Conservation (phyloP, 30 jellyfish, hydroid and myxozoan genomes). For the Cassiopea andromeda region DNA sequence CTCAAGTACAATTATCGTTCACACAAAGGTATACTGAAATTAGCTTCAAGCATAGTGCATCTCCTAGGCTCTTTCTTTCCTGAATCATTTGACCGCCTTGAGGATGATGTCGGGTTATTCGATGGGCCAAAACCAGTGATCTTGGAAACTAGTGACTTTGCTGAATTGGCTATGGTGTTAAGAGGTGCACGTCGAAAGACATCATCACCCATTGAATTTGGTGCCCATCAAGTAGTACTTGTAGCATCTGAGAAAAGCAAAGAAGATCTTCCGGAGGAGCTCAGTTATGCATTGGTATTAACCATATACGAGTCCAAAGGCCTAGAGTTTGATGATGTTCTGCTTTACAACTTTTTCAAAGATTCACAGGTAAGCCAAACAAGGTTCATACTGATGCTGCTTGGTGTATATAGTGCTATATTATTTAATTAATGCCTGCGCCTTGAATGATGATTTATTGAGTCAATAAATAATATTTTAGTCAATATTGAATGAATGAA, state of each 20-base stretch:
- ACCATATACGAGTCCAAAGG: slow-evolving; percentile 94
- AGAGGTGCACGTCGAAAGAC: slow-evolving; percentile 82
- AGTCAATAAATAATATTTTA: no score
- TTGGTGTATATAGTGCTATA: no score
- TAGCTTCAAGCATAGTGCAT: slow-evolving; percentile 76
- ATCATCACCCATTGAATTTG: slow-evolving; percentile 89
- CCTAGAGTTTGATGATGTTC: slow-evolving; percentile 89
- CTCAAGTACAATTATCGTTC: slow-evolving; percentile 89
- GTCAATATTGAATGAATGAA: no score
- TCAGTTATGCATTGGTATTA: slow-evolving; percentile 71
- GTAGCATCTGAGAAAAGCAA: slow-evolving; percentile 85
- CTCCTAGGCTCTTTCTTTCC: slow-evolving; percentile 75
- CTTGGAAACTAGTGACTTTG: slow-evolving; percentile 70
- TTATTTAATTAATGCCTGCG: no score
- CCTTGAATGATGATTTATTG: no score
- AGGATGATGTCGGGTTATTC: slow-evolving; percentile 81
- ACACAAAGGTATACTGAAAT: slow-evolving; percentile 78
- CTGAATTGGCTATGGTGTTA: slow-evolving; percentile 82
- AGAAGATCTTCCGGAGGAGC: slow-evolving; percentile 80
- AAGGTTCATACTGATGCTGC: background rate
- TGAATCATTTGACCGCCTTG: slow-evolving; percentile 76
- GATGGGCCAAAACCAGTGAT: slow-evolving; percentile 95
- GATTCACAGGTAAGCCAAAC: slow-evolving; percentile 80
- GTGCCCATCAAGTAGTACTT: slow-evolving; percentile 94
- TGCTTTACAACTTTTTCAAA: slow-evolving; percentile 89